These are phyloP conservation scores for Tachyglossus aculeatus DNA, from an alignment of 2,797 vertebrate species.

Conservation along the genomic window DNA sequence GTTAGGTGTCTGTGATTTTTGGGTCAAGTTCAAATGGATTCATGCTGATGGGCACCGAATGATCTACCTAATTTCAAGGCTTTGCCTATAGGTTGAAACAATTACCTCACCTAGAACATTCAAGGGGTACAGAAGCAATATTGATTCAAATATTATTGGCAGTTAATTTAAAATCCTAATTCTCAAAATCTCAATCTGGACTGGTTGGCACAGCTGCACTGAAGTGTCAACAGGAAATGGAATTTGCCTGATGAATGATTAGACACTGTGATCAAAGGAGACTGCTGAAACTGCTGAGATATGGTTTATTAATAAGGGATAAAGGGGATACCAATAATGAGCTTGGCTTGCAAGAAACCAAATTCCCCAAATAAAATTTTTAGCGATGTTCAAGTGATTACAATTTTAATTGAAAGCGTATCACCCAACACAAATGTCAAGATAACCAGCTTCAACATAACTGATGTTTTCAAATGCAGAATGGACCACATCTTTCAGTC, in stretches of 20 bases:
- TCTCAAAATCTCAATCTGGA: neutral
- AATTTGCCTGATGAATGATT: slow-evolving; percentile 29
- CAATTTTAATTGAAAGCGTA: slow-evolving; percentile 67
- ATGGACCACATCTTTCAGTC: accelerated
- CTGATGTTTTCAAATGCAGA: neutral
- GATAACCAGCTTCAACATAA: neutral
- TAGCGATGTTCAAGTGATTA: slow-evolving; percentile 65
- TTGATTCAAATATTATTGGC: neutral
- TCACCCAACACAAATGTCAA: slow-evolving; percentile 23
- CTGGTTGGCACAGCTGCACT: neutral
- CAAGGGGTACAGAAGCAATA: neutral
- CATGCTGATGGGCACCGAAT: slow-evolving; percentile 34
- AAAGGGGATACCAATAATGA: slow-evolving; percentile 75
- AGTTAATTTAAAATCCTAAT: slow-evolving; percentile 16
- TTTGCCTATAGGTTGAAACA: neutral
- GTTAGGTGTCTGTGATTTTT: neutral
- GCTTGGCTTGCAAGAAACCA: slow-evolving; percentile 36
- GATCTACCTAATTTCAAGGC: neutral
- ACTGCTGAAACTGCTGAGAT: slow-evolving; percentile 22
- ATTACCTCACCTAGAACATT: slow-evolving; percentile 24
- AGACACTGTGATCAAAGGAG: slow-evolving; percentile 60
- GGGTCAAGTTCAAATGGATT: slow-evolving; percentile 14
- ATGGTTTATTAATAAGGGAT: slow-evolving; percentile 73
- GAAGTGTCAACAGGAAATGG: slow-evolving; percentile 42
- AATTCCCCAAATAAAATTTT: slow-evolving; percentile 78